Conservation (phyloP, 2,797 vertebrate species). For the Oreortyx pictus region DNA sequence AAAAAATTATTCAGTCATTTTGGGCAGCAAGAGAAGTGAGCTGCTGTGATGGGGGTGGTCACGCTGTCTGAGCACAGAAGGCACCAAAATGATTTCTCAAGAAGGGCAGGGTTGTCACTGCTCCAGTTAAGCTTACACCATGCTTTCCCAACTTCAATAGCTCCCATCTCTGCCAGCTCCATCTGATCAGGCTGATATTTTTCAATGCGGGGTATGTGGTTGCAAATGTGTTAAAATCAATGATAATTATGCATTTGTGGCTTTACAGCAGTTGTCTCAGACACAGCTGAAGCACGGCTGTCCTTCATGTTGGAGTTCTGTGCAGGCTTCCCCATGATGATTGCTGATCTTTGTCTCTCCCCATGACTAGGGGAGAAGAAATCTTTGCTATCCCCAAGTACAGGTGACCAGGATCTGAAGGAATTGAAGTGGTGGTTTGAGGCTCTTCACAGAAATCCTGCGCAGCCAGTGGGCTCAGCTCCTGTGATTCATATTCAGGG, state of each 20-base stretch:
- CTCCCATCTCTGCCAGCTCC: background rate
- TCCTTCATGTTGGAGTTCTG: rapidly evolving
- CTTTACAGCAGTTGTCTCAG: background rate
- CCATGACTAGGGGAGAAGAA: rapidly evolving
- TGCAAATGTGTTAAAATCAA: background rate
- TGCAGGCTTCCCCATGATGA: background rate
- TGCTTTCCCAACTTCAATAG: rapidly evolving
- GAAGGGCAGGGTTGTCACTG: background rate
- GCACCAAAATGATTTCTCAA: background rate
- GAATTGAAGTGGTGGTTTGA: background rate
- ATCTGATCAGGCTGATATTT: background rate
- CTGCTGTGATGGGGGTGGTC: background rate
- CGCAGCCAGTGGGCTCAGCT: background rate
- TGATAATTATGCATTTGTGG: background rate
- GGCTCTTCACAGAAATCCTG: background rate
- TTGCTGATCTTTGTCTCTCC: background rate
- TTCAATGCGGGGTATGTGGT: background rate
- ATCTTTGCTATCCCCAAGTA: rapidly evolving
- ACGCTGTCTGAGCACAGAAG: background rate
- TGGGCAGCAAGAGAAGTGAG: background rate
- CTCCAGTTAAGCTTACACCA: background rate
- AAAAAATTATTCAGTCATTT: rapidly evolving
- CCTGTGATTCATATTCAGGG: rapidly evolving
- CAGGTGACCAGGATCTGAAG: background rate
- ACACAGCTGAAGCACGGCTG: rapidly evolving